Evolutionary conservation across 2,888 invertebrate species (phyloP), one percentile per base, ranked within the genome.

Genomic region (Bugula neritina): DNA sequence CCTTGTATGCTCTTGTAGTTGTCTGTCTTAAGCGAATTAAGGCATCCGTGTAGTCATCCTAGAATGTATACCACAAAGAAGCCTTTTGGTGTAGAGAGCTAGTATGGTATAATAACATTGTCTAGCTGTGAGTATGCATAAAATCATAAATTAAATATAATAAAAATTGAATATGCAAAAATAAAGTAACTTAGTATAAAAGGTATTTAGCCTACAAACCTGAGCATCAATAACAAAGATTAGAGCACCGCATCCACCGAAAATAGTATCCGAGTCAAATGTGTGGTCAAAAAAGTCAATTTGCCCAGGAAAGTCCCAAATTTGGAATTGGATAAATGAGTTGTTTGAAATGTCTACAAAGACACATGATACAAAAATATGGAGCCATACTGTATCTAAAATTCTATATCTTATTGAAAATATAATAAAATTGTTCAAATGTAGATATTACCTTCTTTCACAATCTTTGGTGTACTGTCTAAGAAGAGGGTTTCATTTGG

Each of bases 231-330:
- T 97, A 35, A 99, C 98, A 88, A 98, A 99, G 52, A 99, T 94
- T 58, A 99, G 87, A 69, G 99, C 98, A 72, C 96, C 97, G 86
- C 96, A 97, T 29, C 94, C 93, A 69, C 94, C 93, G 87, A 98
- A 98, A 80, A 97, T 95, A 87, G 91, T 91, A 78, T 96, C 94
- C 21, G 93, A 92, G 86, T 98, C 96, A 86, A 96, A 96, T 13
- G 92, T 91, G 43, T 93, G 91, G 87, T 98, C 96, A 85, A 97
- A 94, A 81, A 96, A 95, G 84, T 98, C 96, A 77, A 98, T 94
- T 85, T 99, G 98, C 0, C 98, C 99, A 2, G 99, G 99, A 85
- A 99, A 95, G 84, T 99, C 99, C 94, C 97, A 97, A 76, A 99
- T 97, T 90, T 98, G 95, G 86, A 99, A 99, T 84, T 98, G 97